Conservation (phyloP, 2,113 vertebrate species). For the Porphyrio hochstetteri region DNA sequence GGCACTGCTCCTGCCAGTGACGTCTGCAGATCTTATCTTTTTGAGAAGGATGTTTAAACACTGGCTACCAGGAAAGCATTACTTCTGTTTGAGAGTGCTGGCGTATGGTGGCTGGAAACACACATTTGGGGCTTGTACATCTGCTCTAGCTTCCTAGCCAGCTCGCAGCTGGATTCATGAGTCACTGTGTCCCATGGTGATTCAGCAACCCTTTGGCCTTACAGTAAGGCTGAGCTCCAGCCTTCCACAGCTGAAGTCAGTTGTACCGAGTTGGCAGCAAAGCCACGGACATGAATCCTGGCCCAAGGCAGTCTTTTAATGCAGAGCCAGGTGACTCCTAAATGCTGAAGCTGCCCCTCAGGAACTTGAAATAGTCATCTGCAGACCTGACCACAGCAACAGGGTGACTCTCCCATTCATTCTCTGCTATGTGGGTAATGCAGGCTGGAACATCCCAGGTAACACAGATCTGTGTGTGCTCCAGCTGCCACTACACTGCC, state of each 20-base stretch:
- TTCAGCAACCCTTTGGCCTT: neutral
- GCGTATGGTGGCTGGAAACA: neutral
- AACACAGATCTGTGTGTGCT: neutral
- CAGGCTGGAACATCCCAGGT: neutral
- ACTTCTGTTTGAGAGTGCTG: constrained; percentile 15
- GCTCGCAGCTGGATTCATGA: neutral
- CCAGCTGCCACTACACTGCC: neutral
- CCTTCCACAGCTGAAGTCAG: neutral
- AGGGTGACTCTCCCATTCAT: neutral
- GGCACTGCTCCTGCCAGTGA: neutral
- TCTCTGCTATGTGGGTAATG: neutral
- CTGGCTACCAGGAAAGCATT: constrained; percentile 21
- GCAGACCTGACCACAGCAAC: neutral
- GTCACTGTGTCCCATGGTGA: neutral
- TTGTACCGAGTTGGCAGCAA: neutral
- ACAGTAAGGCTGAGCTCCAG: neutral
- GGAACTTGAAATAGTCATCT: neutral
- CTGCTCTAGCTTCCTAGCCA: neutral
- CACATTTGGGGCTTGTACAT: neutral
- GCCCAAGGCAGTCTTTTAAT: neutral
- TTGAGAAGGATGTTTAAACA: constrained; percentile 6
- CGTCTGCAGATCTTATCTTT: constrained; percentile 47
- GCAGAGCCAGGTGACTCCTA: neutral
- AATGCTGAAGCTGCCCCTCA: neutral
- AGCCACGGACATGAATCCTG: neutral